Conservation (phyloP, 2,113 vertebrate species). For the Ginglymostoma cirratum region DNA sequence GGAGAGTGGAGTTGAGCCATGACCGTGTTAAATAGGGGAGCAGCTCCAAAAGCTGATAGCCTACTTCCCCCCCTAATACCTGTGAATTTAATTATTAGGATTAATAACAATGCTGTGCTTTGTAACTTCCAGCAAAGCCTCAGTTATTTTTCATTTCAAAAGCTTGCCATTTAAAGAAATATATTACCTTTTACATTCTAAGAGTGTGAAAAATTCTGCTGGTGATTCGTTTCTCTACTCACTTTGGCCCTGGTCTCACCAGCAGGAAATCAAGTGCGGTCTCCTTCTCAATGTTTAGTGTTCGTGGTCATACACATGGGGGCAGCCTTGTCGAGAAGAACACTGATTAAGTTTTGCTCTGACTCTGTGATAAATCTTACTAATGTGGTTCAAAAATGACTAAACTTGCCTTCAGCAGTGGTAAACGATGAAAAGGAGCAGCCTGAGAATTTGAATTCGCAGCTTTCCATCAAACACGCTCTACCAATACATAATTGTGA, state of each 20-base stretch:
- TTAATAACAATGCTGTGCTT: not conserved
- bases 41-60: no score
- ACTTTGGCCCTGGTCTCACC: not conserved
- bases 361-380: not conserved
- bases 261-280: not conserved
- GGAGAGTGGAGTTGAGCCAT: no score
- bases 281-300: not conserved
- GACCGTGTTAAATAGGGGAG: no score
- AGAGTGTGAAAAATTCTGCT: not conserved
- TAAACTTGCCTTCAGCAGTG: not conserved
- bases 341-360: not conserved
- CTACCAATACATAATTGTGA: not conserved
- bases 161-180: not conserved
- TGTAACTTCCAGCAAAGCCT: not conserved
- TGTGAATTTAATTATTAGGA: not conserved
- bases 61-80: no score
- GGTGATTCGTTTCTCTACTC: not conserved
- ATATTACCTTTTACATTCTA: not conserved
- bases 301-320: not conserved
- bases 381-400: not conserved
- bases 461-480: not conserved
- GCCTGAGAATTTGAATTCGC: not conserved
- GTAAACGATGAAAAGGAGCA: not conserved
- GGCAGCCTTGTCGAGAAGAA: not conserved
- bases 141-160: not conserved